These are phyloP conservation scores for Xyrichtys novacula DNA, from an alignment of 2,797 vertebrate genomes.

Conservation along the genomic window DNA sequence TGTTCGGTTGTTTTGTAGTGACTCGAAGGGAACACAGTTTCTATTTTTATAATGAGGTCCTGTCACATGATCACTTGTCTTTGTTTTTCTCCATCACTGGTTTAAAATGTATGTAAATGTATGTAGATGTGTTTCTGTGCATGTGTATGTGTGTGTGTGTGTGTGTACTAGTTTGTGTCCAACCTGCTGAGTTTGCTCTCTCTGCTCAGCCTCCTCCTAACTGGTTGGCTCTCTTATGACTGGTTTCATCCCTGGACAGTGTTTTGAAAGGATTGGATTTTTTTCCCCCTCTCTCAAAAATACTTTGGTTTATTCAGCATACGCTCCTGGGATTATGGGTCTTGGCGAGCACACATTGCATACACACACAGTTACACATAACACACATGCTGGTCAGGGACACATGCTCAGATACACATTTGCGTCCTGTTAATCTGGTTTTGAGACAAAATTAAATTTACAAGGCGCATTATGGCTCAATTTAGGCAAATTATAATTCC, in stretches of 20 bases:
- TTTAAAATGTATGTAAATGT: neutral
- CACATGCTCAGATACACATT: slow-evolving; percentile 41
- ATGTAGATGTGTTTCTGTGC: neutral
- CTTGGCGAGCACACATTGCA: slow-evolving; percentile 60
- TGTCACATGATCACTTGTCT: slow-evolving; percentile 15
- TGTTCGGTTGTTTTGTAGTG: neutral
- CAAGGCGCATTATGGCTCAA: slow-evolving; percentile 71
- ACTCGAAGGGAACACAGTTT: slow-evolving; percentile 1
- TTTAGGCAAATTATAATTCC: slow-evolving; percentile 80
- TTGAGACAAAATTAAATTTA: slow-evolving; percentile 80
- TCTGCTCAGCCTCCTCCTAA: slow-evolving; percentile 24
- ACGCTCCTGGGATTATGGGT: slow-evolving; percentile 63
- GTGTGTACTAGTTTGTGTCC: neutral
- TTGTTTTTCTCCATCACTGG: slow-evolving; percentile 7
- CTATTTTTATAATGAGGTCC: slow-evolving; percentile 12
- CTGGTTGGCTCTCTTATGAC: slow-evolving; percentile 37
- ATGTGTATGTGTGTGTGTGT: neutral
- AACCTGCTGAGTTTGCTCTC: slow-evolving; percentile 9
- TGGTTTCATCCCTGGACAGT: slow-evolving; percentile 35
- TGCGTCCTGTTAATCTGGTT: slow-evolving; percentile 66
- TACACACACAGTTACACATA: slow-evolving; percentile 42
- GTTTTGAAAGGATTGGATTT: slow-evolving; percentile 62
- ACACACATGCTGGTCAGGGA: slow-evolving; percentile 9
- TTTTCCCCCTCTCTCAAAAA: slow-evolving; percentile 47
- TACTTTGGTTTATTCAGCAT: slow-evolving; percentile 64